Percentiles rank a stretch among this genome's conserved stretches.
Conservation (phyloP, 2,797 vertebrate species). For the Pteronotus mesoamericanus region DNA sequence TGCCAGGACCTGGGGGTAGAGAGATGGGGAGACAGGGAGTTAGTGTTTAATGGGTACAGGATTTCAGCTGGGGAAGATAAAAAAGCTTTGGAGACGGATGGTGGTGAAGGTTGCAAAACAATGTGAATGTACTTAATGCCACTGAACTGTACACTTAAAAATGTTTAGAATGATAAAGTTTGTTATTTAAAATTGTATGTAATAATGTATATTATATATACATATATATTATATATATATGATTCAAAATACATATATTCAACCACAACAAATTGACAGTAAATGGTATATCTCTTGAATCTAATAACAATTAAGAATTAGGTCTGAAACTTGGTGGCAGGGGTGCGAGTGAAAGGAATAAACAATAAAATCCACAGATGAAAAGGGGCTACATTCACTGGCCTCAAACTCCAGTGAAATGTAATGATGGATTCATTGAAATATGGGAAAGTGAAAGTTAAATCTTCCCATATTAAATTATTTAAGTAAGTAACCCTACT, state of each 20-base stretch:
- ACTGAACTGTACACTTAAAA: neutral
- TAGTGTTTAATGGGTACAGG: too few species aligned
- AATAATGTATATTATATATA: neutral
- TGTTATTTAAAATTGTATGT: neutral
- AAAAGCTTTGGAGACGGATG: neutral
- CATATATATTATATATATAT: neutral
- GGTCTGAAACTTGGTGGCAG: neutral
- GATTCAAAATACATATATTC: neutral
- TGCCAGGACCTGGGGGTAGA: neutral
- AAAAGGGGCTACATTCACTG: neutral
- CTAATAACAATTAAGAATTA: neutral
- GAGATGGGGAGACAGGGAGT: too few species aligned
- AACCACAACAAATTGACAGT: neutral
- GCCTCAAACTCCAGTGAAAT: neutral
- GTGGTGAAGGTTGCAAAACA: accelerated
- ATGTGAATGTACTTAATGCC: neutral
- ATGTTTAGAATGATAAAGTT: neutral
- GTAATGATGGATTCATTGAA: neutral
- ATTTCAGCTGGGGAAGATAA: neutral
- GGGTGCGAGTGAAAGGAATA: neutral
- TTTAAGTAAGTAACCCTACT: constrained; percentile 26
- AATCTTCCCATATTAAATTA: constrained; percentile 53
- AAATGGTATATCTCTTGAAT: neutral
- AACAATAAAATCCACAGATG: neutral
- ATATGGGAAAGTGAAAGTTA: constrained; percentile 5